Conservation (phyloP, 2,888 invertebrate genomes). For the Ophraella communa region DNA sequence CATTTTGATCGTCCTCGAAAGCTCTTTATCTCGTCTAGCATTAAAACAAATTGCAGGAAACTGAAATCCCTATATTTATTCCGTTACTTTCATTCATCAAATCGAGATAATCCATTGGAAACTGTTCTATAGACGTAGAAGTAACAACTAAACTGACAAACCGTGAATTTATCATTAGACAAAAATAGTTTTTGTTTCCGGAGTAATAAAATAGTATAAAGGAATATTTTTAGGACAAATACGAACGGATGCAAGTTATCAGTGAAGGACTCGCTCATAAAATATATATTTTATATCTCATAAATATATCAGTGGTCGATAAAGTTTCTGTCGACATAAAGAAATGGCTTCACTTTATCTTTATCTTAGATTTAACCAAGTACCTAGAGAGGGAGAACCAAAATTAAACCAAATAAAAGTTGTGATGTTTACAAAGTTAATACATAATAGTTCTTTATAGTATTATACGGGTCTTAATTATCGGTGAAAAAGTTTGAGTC, state of each 20-base stretch:
- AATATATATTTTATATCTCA: not conserved
- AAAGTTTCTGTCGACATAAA: too few relatives aligned
- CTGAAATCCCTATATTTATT: constrained; percentile 12
- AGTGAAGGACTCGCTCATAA: not conserved
- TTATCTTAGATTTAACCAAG: too few relatives aligned
- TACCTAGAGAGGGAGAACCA: too few relatives aligned
- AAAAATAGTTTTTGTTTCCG: constrained; percentile 34
- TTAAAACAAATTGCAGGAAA: constrained; percentile 20
- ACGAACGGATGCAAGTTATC: not conserved
- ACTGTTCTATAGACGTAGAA: constrained; percentile 8
- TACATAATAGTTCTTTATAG: too few relatives aligned
- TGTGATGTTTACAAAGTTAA: too few relatives aligned
- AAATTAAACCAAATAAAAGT: too few relatives aligned
- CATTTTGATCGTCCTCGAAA: not conserved
- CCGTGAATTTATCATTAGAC: constrained; percentile 21
- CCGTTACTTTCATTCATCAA: constrained; percentile 15
- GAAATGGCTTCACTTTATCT: too few relatives aligned
- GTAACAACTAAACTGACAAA: constrained; percentile 24
- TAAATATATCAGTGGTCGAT: too few relatives aligned
- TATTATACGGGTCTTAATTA: too few relatives aligned
- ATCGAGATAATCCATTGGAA: constrained; percentile 17
- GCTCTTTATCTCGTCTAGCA: not conserved
- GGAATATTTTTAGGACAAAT: not conserved
- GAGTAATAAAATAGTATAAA: constrained; percentile 19
- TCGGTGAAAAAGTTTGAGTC: too few relatives aligned